Evolutionary conservation across 2,888 invertebrate genomes (phyloP).

Genomic region (Pandemis cinnamomeana): DNA sequence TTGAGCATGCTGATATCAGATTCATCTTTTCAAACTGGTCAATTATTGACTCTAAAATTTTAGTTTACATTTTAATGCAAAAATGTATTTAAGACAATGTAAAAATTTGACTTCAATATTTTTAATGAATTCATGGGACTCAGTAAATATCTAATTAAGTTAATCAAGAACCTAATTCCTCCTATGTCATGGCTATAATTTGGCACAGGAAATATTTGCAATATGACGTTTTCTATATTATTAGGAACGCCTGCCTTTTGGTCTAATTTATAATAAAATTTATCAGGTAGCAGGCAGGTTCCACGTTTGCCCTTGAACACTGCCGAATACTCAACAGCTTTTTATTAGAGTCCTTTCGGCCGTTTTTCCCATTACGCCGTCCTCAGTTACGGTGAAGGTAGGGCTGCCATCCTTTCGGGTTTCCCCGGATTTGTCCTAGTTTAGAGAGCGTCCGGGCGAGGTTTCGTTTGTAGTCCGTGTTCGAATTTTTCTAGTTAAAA

Average conservation of each 20-base stretch:
- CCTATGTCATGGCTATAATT: conserved; percentile 48
- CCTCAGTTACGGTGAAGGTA: too few relatives aligned
- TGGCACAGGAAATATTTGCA: conserved; percentile 61
- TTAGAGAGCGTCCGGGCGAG: too few relatives aligned
- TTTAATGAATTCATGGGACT: background rate
- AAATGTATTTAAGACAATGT: background rate
- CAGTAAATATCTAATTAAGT: background rate
- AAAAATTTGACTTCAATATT: background rate
- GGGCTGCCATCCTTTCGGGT: too few relatives aligned
- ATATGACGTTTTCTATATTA: conserved; percentile 60
- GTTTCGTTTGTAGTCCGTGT: too few relatives aligned
- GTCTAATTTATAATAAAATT: conserved; percentile 29
- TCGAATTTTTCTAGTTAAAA: too few relatives aligned
- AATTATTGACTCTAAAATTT: background rate
- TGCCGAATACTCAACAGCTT: background rate
- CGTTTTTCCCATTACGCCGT: too few relatives aligned
- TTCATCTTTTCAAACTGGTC: background rate
- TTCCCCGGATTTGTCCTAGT: too few relatives aligned
- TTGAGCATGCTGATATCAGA: background rate
- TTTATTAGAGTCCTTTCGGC: too few relatives aligned
- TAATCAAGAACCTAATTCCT: conserved; percentile 31
- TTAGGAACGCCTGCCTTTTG: conserved; percentile 40
- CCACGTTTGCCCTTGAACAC: conserved; percentile 4
- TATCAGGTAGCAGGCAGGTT: conserved; percentile 21
- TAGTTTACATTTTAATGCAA: background rate